Evolutionary conservation across 1,140 invertebrate genomes (phyloP), one percentile per base, ranked within the genome.

Genomic region (Mizuhopecten yessoensis): DNA sequence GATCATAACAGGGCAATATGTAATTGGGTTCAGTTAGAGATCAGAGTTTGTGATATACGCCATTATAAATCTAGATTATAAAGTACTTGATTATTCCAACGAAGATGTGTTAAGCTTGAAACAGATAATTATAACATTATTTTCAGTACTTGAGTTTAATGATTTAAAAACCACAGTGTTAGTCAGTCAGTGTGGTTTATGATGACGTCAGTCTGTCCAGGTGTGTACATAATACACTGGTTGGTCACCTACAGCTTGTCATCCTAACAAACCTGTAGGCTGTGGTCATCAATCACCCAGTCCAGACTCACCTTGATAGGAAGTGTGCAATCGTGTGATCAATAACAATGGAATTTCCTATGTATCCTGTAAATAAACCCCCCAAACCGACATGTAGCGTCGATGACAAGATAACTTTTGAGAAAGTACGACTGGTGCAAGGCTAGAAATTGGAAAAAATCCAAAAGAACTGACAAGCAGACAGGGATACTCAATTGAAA

Each of bases 291-390:
- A 75, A 75, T 75, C 57, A 75, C 1, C 9, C 9, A 15, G 57
- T 75, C 57, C 57, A 75, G 57, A 75, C 57, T 75, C 57, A 75
- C 57, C 57, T 75, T n/a, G 5, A 75, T 75, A 29, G 23, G n/a
- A n/a, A 75, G 57, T 75, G 5, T 75, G 57, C 23, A 75, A 75
- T 17, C 29, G 57, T 57, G 17, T 75, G 57, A 75, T n/a, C 57
- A 75, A 75, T 75, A 29, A 29, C 57, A 75, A 75, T 11, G 57
- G 57, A 75, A 75, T 75, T 75, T 75, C 23, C n/a, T n/a, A 75
- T n/a, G 0, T 75, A 29, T 29, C n/a, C 57, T 17, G 3, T 75
- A 29, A 49, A 75, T 29, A 75, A 75, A 75, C 57, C n/a, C n/a
- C 5, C 23, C 23, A 75, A 75, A 75, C 1, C 1, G 20, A 49